Evolutionary conservation across 2,797 vertebrate genomes (phyloP).

Genomic region (Pangasius larnaudii): DNA sequence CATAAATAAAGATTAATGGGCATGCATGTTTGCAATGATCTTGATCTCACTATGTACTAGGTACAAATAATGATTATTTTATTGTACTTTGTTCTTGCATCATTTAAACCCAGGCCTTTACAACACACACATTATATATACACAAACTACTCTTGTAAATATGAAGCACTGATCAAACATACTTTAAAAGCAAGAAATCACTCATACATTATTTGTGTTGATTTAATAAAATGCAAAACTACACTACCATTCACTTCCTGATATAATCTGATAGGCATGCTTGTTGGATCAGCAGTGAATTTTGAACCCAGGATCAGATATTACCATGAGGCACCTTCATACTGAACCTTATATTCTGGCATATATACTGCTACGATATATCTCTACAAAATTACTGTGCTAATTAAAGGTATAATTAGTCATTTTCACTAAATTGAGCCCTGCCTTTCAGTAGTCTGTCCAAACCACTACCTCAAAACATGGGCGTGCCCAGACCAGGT

Average conservation of each 20-base stretch:
- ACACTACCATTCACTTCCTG: neutral
- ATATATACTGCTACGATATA: neutral
- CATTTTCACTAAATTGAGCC: neutral
- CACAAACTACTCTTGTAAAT: neutral
- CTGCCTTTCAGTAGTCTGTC: neutral
- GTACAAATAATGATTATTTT: neutral
- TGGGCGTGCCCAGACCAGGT: neutral
- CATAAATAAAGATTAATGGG: neutral
- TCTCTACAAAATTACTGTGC: neutral
- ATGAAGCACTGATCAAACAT: neutral
- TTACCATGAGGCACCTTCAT: neutral
- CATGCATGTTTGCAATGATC: neutral
- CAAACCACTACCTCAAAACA: neutral
- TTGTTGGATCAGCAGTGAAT: neutral
- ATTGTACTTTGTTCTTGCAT: neutral
- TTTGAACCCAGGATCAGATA: neutral
- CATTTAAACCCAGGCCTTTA: neutral
- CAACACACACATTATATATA: neutral
- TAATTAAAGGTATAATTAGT: neutral
- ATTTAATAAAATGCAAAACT: constrained; percentile 2
- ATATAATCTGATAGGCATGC: neutral
- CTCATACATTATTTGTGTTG: neutral
- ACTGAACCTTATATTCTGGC: neutral
- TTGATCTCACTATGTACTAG: neutral
- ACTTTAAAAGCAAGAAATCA: neutral